Evolutionary conservation across 2,797 vertebrate species (phyloP), one percentile per base, ranked within the genome.

Genomic region (Gephyroberyx darwinii): DNA sequence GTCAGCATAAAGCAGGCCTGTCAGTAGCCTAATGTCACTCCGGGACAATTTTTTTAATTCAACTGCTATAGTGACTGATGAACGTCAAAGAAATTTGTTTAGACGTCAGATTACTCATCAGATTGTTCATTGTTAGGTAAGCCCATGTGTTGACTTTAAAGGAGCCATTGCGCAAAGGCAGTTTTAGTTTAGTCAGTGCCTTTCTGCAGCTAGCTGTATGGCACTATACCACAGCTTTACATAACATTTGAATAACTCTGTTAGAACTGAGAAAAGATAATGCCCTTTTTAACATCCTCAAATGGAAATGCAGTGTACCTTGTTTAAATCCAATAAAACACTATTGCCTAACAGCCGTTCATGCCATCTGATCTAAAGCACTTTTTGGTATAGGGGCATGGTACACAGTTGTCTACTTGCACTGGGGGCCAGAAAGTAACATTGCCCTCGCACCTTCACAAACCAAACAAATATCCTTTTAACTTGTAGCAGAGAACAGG

Each of bases 231-330:
- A 63, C 50, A 56, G 33, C 58, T 92, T 88, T 91, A 74, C 86
- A 85, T 88, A 81, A 39, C 19, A 91, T 92, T 92, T 92, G 84
- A 89, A 90, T 90, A 74, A 10, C 10, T 75, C 90, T 81, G 87
- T 88, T 89, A 80, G 62, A 84, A 39, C 65, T 26, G 10, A 3
- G 48, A 73, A 8, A 33, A 52, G 64, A 60, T 39, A 74, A 69
- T 69, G 8, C 8, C 33, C 37, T 37, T 53, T 65, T 80, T 63
- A 71, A 71, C 71, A 68, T 73, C 19, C 1, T 56, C 30, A 76
- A 47, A 67, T 52, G 13, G 5, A 57, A 45, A 69, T 66, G n/a
- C 17, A 17, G 16, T 47, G 31, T 2, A 16, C 45, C 33, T 39
- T 62, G 53, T 77, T 68, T 37, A 43, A 72, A 71, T 57, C 30